Evolutionary conservation across 2,113 vertebrate species (phyloP), one percentile per base, ranked within the genome.

Genomic region (Paracanthobrama guichenoti): DNA sequence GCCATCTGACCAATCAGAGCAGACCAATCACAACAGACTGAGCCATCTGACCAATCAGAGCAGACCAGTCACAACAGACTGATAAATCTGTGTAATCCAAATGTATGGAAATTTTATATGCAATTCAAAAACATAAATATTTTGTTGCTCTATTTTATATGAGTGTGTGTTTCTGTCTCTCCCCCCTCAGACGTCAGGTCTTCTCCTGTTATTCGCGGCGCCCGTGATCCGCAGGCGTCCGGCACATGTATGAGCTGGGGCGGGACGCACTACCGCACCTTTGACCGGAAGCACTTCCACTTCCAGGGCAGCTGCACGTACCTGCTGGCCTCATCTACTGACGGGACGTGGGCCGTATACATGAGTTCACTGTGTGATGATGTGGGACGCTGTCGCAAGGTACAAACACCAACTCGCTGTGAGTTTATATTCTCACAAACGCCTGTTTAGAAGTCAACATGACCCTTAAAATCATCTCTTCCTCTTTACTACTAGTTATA

Each of bases 231-330:
- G 12, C 92, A 86, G 22, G 91, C 91, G n/a, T 94, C 90, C 0
- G 94, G 95, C 87, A 93, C 94, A 20, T 99, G 97, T 76, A 81
- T 93, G 88, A 90, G 94, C 74, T 98, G 97, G 97, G 96, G 95
- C 0, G 94, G 96, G n/a, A 92, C 94, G 24, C 95, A 95, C 53
- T 97, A 94, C 88, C 95, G 94, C 53, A 95, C 94, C 66, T 98
- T 98, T 24, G 97, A 98, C 0, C 94, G 94, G 46, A 93, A 84
- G 46, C 97, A 98, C 90, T 97, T 96, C 83, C 91, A 93, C 88
- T 96, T 97, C 89, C 83, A 92, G 46, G 96, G 97, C 8, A 86
- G 12, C 86, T 99, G 98, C 87, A 91, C 92, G 2, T 97, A 98
- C 88, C 89, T 94, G 86, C 88, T 98, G 92, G 94, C 96, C 0